A percentile compares a stretch with the other conserved stretches of the same genome.
phyloP scores from a whole-genome alignment of 2,113 vertebrate genomes.

The Cavia porcellus region DNA sequence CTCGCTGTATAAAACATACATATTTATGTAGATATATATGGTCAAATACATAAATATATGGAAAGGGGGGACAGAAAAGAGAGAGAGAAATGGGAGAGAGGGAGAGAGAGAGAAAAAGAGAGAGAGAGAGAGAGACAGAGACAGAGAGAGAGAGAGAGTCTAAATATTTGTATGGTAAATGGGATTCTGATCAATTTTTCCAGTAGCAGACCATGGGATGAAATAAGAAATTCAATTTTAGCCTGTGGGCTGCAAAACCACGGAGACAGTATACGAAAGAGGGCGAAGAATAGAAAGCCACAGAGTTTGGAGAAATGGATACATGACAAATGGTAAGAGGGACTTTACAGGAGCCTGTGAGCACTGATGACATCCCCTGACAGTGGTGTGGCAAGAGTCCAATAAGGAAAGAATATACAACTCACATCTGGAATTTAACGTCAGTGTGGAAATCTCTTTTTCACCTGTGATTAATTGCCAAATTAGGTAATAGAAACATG shows the following conservation, averaged over 20 bases:
- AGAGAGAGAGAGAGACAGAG: neutral
- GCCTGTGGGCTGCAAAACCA: neutral
- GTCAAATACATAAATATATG: neutral
- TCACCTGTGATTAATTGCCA: conserved; percentile 37
- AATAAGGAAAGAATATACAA: neutral
- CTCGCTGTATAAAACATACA: neutral
- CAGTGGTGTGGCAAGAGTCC: neutral
- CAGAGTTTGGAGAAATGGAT: neutral
- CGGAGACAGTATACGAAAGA: no score
- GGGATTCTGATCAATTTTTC: neutral
- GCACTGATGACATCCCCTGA: neutral
- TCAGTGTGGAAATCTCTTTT: neutral
- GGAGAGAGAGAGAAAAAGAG: no score
- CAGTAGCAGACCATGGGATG: neutral
- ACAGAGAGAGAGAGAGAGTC: neutral
- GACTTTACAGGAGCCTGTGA: neutral
- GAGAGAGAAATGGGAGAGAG: no score
- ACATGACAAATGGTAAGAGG: neutral
- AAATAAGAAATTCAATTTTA: neutral
- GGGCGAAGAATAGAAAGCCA: neutral
- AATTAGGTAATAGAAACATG: neutral
- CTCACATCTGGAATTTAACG: neutral
- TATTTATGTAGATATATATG: neutral
- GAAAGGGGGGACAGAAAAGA: no score
- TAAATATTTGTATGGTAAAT: neutral